Conservation (phyloP, 2,797 vertebrate genomes). For the Uromys caudimaculatus region DNA sequence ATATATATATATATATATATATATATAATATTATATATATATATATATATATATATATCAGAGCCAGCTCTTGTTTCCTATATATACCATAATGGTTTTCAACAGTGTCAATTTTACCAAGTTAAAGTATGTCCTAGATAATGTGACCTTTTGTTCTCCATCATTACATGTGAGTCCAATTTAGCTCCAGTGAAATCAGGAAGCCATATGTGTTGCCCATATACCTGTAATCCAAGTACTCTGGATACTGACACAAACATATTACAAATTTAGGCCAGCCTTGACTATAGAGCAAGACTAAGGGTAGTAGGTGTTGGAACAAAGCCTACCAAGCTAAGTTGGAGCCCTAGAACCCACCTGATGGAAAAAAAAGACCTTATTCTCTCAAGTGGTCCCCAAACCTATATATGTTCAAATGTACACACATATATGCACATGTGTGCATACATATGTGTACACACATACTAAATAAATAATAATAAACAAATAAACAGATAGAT, state of each 20-base stretch:
- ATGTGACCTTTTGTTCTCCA: background rate
- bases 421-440: background rate
- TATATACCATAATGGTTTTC: background rate
- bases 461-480: background rate
- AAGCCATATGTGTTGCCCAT: background rate
- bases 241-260: background rate
- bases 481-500: background rate
- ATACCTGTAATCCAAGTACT: background rate
- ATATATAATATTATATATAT: no score
- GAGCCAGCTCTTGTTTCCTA: background rate
- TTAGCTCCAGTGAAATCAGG: background rate
- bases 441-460: background rate
- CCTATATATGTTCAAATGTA: no score
- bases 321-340: background rate
- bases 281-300: background rate
- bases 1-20: no score
- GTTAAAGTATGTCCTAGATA: background rate
- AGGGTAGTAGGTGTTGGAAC: no score
- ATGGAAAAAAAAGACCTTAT: background rate
- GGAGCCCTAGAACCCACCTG: background rate
- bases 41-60: no score
- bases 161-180: background rate
- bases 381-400: background rate
- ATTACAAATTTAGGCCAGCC: background rate
- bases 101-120: background rate